Evolutionary conservation across 2,113 vertebrate species (phyloP).

Genomic region (Tenebrosternarchus preto): DNA sequence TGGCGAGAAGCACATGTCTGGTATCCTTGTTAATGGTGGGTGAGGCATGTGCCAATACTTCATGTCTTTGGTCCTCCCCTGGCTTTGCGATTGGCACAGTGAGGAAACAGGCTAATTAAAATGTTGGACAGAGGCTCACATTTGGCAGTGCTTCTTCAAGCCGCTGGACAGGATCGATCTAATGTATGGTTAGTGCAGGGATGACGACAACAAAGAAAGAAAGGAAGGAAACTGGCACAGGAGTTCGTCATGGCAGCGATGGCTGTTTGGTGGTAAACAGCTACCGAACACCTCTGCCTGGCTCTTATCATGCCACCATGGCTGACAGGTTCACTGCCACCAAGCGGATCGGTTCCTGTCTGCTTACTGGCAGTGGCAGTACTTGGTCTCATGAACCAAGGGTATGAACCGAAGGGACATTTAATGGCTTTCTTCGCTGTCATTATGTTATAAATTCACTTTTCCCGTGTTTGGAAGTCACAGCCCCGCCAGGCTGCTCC

Average conservation of each 20-base stretch:
- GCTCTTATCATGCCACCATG: not conserved
- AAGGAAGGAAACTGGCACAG: not conserved
- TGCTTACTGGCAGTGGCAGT: no score
- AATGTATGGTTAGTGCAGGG: constrained; percentile 13
- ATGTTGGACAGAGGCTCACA: constrained; percentile 38
- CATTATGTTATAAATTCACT: not conserved
- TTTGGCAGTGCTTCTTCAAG: constrained; percentile 35
- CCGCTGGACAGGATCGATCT: constrained; percentile 18
- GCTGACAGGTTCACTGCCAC: no score
- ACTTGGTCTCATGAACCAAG: no score
- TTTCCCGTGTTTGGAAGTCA: not conserved
- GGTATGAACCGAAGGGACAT: no score
- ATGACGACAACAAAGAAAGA: not conserved
- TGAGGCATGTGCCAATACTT: constrained; percentile 20
- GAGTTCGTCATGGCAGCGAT: not conserved
- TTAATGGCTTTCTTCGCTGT: not conserved
- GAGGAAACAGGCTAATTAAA: constrained; percentile 49
- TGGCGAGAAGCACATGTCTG: constrained; percentile 20
- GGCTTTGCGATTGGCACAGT: no score
- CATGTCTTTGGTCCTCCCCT: constrained; percentile 5
- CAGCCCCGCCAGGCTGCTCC: no score
- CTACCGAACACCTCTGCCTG: not conserved
- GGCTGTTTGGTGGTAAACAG: not conserved
- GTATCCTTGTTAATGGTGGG: constrained; percentile 30
- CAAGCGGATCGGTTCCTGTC: no score